Evolutionary conservation across 2,113 vertebrate species (phyloP).

Genomic region (Platichthys flesus): DNA sequence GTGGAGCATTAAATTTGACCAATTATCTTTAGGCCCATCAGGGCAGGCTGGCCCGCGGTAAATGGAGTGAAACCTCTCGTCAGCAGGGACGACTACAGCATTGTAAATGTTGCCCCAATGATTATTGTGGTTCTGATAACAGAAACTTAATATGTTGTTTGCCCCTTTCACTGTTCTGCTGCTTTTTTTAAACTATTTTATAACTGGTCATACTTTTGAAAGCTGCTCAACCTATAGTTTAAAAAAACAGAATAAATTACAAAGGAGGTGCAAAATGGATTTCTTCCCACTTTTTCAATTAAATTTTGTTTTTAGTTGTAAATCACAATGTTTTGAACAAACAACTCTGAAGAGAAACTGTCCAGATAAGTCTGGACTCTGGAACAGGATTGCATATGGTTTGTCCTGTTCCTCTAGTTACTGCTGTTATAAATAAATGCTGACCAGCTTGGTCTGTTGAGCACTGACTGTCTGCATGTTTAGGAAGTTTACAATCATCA

Average conservation of each 20-base stretch:
- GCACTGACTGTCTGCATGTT: slow-evolving; percentile 8
- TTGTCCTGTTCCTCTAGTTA: slow-evolving; percentile 22
- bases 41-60: slow-evolving; percentile 22
- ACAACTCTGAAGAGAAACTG: no score
- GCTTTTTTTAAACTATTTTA: background rate
- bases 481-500: background rate
- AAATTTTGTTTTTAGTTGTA: no score
- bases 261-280: no score
- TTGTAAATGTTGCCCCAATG: slow-evolving; percentile 25
- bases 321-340: no score
- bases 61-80: slow-evolving; percentile 61
- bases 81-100: slow-evolving; percentile 27
- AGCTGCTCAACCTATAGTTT: background rate
- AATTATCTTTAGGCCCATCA: slow-evolving; percentile 50
- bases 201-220: background rate
- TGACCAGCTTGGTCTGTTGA: slow-evolving; percentile 22
- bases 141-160: slow-evolving; percentile 1
- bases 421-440: slow-evolving; percentile 26
- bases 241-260: background rate
- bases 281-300: no score
- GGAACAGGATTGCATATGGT: slow-evolving; percentile 4
- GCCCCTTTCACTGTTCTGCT: background rate
- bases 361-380: slow-evolving; percentile 5
- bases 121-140: slow-evolving; percentile 27
- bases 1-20: slow-evolving; percentile 59